These are phyloP conservation scores for Drosophila orena DNA, from an alignment of 1,140 invertebrate species.

Conservation along the genomic window DNA sequence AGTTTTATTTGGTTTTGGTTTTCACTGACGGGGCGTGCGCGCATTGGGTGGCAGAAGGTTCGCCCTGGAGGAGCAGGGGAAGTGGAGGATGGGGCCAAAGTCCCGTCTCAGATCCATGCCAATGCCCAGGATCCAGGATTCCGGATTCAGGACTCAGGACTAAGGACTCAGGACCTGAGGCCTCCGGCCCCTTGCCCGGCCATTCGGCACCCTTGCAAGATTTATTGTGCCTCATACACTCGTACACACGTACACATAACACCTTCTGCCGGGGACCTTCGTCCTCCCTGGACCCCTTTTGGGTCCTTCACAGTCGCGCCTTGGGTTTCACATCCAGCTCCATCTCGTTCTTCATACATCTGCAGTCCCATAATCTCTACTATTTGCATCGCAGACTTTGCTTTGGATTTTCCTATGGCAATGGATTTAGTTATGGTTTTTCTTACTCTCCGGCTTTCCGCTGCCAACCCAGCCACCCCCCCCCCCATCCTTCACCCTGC, in stretches of 20 bases:
- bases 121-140: constrained; percentile 16
- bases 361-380: constrained; percentile 80
- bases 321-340: constrained; percentile 35
- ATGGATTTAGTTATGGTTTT: constrained; percentile 83
- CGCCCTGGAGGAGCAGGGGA: background rate
- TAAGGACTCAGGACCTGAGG: background rate
- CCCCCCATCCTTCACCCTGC: background rate
- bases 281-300: background rate
- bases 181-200: constrained; percentile 25
- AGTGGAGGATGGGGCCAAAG: background rate
- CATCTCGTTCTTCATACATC: constrained; percentile 65
- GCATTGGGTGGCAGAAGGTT: background rate
- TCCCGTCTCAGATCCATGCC: constrained; percentile 33
- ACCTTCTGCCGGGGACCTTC: constrained; percentile 45
- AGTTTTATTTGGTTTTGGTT: constrained; percentile 84
- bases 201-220: constrained; percentile 79
- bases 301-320: background rate
- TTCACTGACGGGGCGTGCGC: constrained; percentile 50
- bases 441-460: constrained; percentile 62
- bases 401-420: constrained; percentile 78
- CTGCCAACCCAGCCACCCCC: background rate
- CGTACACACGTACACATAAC: constrained; percentile 50
- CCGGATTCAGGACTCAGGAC: background rate
- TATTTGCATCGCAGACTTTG: constrained; percentile 83
- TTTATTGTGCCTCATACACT: constrained; percentile 73